These are phyloP conservation scores for Epinephelus lanceolatus DNA, from an alignment of 2,113 vertebrate genomes.

Conservation along the genomic window DNA sequence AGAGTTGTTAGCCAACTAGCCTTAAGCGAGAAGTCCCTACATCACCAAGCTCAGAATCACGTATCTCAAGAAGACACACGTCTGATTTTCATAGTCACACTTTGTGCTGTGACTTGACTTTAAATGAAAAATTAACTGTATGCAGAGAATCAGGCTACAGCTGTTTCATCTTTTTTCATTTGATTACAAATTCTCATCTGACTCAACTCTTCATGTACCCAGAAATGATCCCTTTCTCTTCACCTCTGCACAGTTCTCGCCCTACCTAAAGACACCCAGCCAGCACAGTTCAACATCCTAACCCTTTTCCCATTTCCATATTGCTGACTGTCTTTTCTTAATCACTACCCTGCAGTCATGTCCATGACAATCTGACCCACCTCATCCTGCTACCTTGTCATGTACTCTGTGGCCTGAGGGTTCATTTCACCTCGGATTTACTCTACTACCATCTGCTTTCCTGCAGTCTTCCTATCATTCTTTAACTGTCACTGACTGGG, in stretches of 20 bases:
- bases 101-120: too few relatives aligned
- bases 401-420: slow-evolving; percentile 30
- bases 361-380: slow-evolving; percentile 45
- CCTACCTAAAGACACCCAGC: slow-evolving; percentile 8
- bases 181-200: neutral
- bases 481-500: slow-evolving; percentile 13
- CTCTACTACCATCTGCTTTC: slow-evolving; percentile 14
- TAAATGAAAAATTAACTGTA: too few relatives aligned
- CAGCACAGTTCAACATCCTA: slow-evolving; percentile 25
- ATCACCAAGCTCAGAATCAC: neutral
- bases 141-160: neutral
- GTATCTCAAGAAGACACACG: neutral
- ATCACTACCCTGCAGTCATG: slow-evolving; percentile 57
- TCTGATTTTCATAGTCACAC: neutral
- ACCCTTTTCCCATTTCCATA: slow-evolving; percentile 53
- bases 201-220: neutral
- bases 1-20: neutral
- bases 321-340: slow-evolving; percentile 59
- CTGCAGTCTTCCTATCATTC: slow-evolving; percentile 18
- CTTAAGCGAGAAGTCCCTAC: neutral
- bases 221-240: neutral
- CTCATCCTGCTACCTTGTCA: slow-evolving; percentile 37
- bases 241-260: slow-evolving; percentile 8
- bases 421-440: slow-evolving; percentile 49
- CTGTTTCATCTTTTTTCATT: neutral